Evolutionary conservation across 1,140 invertebrate species (phyloP).

Genomic region (Pemphigus obesinymphae): DNA sequence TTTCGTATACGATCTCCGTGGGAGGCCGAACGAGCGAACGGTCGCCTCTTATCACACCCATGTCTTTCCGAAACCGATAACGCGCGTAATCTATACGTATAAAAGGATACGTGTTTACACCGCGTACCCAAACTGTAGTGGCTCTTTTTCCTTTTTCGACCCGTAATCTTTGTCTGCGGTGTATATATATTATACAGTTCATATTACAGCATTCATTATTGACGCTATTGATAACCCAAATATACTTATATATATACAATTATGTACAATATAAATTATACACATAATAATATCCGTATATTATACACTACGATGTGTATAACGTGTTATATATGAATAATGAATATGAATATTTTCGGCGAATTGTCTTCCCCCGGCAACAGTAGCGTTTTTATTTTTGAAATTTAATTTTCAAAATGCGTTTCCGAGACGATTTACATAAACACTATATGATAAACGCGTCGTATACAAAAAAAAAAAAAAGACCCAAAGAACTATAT

Average conservation of each 20-base stretch:
- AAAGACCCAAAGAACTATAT: neutral
- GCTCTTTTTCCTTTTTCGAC: neutral
- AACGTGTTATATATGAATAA: too few relatives aligned
- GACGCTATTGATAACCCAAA: too few relatives aligned
- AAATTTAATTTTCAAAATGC: neutral
- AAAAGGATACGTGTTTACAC: neutral
- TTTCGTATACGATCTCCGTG: neutral
- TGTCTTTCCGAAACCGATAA: constrained; percentile 2
- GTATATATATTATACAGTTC: neutral
- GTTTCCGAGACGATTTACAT: neutral
- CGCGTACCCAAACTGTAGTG: too few relatives aligned
- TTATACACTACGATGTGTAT: too few relatives aligned
- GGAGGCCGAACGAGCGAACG: neutral
- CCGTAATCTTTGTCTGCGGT: neutral
- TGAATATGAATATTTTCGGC: too few relatives aligned
- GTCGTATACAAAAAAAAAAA: too few relatives aligned
- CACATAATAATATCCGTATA: too few relatives aligned
- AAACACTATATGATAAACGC: neutral
- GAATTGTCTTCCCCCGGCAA: neutral
- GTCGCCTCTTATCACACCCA: neutral
- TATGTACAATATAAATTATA: too few relatives aligned
- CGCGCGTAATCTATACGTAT: neutral
- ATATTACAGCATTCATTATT: too few relatives aligned
- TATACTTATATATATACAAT: too few relatives aligned
- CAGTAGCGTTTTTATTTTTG: neutral